Conservation (phyloP, 2,113 vertebrate genomes). For the Erythrolamprus reginae region DNA sequence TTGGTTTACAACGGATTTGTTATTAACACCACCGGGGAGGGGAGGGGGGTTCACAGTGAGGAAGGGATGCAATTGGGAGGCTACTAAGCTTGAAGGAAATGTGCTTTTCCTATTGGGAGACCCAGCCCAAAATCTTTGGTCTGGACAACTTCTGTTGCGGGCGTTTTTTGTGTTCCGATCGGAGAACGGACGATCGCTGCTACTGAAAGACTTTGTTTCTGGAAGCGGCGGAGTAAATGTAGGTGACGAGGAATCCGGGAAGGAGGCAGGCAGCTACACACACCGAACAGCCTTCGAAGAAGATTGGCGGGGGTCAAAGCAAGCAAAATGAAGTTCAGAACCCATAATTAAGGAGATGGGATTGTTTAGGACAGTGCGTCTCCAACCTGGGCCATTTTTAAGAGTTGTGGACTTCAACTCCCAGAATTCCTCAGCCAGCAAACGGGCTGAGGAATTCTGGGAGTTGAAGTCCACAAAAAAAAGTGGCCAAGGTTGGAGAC, state of each 20-base stretch:
- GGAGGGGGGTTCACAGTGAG: too few relatives aligned
- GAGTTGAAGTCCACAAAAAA: too few relatives aligned
- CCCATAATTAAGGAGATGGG: not conserved
- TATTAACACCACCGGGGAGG: conserved; percentile 36
- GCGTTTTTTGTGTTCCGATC: not conserved
- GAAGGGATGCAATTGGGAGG: not conserved
- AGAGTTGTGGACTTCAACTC: too few relatives aligned
- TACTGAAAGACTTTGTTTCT: not conserved
- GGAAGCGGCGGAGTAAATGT: not conserved
- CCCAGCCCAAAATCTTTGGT: not conserved
- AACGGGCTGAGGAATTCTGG: too few relatives aligned
- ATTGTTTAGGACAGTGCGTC: not conserved
- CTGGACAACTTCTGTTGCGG: not conserved
- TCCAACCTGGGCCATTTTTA: too few relatives aligned
- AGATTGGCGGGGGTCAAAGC: not conserved
- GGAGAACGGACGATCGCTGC: not conserved
- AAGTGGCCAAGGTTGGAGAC: too few relatives aligned
- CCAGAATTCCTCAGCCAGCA: too few relatives aligned
- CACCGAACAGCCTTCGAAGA: not conserved
- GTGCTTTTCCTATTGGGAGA: not conserved
- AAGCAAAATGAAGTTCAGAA: not conserved
- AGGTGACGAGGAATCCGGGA: not conserved
- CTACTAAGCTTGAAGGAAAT: not conserved
- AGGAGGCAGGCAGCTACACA: not conserved
- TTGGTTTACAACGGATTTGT: conserved; percentile 19